phyloP scores from a whole-genome alignment of 2,888 invertebrate genomes.

The Protodeltote pygarga region DNA sequence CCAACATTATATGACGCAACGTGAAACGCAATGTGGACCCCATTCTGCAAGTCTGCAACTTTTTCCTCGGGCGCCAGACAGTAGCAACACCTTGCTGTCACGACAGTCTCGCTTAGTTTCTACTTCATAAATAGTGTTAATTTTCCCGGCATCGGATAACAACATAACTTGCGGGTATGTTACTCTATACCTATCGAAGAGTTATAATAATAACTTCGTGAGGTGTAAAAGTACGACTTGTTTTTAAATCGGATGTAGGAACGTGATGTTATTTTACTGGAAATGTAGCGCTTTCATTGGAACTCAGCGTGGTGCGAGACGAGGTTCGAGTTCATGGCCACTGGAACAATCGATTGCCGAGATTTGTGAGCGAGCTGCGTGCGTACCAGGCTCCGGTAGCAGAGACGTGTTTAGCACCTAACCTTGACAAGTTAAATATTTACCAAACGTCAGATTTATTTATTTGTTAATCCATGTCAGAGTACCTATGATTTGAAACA shows the following conservation, averaged over 20 bases:
- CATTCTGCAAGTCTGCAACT: conserved; percentile 64
- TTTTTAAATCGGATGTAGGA: conserved; percentile 45
- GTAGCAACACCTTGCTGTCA: conserved; percentile 47
- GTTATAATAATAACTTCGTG: conserved; percentile 28
- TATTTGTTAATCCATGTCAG: conserved; percentile 23
- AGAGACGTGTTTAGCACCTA: conserved; percentile 50
- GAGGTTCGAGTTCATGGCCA: conserved; percentile 77
- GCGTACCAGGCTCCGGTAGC: conserved; percentile 55
- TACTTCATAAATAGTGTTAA: conserved; percentile 72
- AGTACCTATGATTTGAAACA: neutral
- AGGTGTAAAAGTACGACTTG: conserved; percentile 43
- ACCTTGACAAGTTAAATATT: conserved; percentile 60
- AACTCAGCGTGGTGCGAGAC: conserved; percentile 55
- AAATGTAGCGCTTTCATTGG: conserved; percentile 63
- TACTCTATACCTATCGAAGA: conserved; percentile 15
- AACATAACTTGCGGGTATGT: conserved; percentile 31
- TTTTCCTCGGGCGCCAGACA: conserved; percentile 74
- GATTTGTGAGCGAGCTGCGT: conserved; percentile 61
- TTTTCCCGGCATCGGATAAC: conserved; percentile 48
- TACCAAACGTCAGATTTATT: conserved; percentile 29
- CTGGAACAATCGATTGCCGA: conserved; percentile 77
- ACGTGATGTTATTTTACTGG: conserved; percentile 63
- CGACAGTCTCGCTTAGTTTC: conserved; percentile 65
- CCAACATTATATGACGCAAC: conserved; percentile 67
- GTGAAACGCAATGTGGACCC: conserved; percentile 75